Conservation (phyloP, 2,113 vertebrate species). For the Macrotis lagotis region DNA sequence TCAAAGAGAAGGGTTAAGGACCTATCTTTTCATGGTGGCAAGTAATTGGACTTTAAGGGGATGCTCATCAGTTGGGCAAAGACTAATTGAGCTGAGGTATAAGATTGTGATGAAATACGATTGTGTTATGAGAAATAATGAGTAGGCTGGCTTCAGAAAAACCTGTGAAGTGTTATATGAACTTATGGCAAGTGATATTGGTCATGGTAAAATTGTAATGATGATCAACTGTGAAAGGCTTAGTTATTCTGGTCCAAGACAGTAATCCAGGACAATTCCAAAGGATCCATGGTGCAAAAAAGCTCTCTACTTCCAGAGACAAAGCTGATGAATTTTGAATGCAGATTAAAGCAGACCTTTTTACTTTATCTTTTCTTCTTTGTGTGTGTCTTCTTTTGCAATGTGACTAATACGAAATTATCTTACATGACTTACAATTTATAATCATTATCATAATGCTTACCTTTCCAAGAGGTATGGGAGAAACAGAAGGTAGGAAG, state of each 20-base stretch:
- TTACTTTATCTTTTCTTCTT: not conserved
- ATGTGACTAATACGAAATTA: not conserved
- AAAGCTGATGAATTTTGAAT: not conserved
- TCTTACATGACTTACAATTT: not conserved
- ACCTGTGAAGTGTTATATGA: not conserved
- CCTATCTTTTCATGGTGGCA: not conserved
- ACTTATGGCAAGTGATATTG: not conserved
- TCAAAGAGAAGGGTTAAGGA: not conserved
- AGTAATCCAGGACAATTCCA: not conserved
- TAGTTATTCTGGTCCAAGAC: not conserved
- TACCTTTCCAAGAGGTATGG: not conserved
- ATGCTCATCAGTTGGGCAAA: not conserved
- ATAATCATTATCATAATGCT: not conserved
- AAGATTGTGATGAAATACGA: not conserved
- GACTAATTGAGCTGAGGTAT: not conserved
- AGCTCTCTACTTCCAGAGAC: not conserved
- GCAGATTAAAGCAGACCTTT: not conserved
- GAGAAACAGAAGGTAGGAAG: not conserved
- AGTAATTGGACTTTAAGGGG: not conserved
- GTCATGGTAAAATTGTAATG: not conserved
- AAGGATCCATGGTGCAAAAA: not conserved
- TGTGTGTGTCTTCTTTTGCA: not conserved
- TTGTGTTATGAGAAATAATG: not conserved
- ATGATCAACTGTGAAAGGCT: not conserved
- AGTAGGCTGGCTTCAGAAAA: not conserved